Evolutionary conservation across 2,888 invertebrate genomes (phyloP), one percentile per base, ranked within the genome.

Genomic region (Salticus scenicus): DNA sequence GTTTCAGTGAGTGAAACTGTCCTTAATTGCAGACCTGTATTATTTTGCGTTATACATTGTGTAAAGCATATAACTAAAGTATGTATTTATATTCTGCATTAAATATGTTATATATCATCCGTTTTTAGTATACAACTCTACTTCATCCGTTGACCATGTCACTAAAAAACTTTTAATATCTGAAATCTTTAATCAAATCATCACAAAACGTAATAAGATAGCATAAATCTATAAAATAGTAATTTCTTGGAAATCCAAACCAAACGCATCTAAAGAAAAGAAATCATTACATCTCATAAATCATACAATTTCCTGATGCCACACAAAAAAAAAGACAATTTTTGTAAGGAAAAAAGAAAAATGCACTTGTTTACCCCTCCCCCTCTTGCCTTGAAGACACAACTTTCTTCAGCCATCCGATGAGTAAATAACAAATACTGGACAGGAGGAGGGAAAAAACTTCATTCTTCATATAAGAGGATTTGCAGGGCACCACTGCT

Each of bases 401-500:
- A 47, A 14, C 42, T 47, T 47, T 47, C 17, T 17, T 14, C 42
- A 2, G 42, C 17, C 17, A 7, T 47, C 42, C 17, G 42, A 47
- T 47, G 42, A 47, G 42, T 47, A 47, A 47, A 47, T 47, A 47
- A 47, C 42, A 47, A 47, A 47, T 14, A 17, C 42, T 47, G 42
- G 42, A 47, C 42, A 47, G 7, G 42, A 47, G 17, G 42, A 47
- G 17, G 17, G 12, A 47, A 47, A 47, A 2, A 2, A 10, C 42
- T 47, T 47, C 42, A 47, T 47, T 14, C 42, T 47, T 47, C 42
- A 47, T 47, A 47, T 47, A 47, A 47, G 42, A 47, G 42, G 42
- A 47, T 47, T 47, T 47, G 7, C 42, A 17, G 42, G 1, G 42
- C n/a, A 47, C 42, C 42, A 47, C 17, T 47, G 42, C 42, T 47